A percentile compares a stretch with the other conserved stretches of the same genome.
phyloP scores from a whole-genome alignment of 2,113 vertebrate species.

The Microtus richardsoni region DNA sequence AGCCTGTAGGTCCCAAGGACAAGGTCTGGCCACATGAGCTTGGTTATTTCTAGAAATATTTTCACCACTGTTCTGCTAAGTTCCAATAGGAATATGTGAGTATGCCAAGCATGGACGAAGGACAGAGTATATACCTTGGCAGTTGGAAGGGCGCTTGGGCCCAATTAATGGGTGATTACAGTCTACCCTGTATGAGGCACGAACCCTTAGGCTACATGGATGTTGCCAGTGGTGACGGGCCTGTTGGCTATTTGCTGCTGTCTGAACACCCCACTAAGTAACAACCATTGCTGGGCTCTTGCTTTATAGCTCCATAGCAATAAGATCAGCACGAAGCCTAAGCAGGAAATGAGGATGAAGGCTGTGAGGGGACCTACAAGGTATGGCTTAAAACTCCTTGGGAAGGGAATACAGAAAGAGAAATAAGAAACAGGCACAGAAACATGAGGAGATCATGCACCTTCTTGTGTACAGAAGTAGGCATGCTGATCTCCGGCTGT shows the following conservation, averaged over 20 bases:
- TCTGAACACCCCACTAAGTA: slow-evolving; percentile 63
- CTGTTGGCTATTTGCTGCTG: not conserved
- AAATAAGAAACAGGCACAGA: not conserved
- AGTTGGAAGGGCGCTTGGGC: not conserved
- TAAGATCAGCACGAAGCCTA: slow-evolving; percentile 5
- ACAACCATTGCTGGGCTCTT: not conserved
- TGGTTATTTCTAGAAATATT: slow-evolving; percentile 86
- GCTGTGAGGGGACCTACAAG: not conserved
- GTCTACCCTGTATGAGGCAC: not conserved
- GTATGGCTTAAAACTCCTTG: not conserved
- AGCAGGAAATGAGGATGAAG: not conserved
- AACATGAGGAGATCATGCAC: not conserved
- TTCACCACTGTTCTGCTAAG: slow-evolving; percentile 86
- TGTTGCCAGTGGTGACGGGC: not conserved
- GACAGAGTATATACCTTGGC: slow-evolving; percentile 77
- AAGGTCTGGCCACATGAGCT: slow-evolving; percentile 53
- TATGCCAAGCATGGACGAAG: slow-evolving; percentile 82
- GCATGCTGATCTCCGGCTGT: not conserved
- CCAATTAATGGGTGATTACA: slow-evolving; percentile 19
- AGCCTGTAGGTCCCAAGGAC: slow-evolving; percentile 44
- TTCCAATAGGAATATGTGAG: slow-evolving; percentile 62
- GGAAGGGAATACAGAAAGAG: not conserved
- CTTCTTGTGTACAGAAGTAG: not conserved
- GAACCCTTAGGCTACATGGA: not conserved
- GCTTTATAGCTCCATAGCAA: not conserved